A percentile compares a stretch with the other conserved stretches of the same genome.
phyloP scores from a whole-genome alignment of 1,140 invertebrate species.

The Camponotus vicinus region DNA sequence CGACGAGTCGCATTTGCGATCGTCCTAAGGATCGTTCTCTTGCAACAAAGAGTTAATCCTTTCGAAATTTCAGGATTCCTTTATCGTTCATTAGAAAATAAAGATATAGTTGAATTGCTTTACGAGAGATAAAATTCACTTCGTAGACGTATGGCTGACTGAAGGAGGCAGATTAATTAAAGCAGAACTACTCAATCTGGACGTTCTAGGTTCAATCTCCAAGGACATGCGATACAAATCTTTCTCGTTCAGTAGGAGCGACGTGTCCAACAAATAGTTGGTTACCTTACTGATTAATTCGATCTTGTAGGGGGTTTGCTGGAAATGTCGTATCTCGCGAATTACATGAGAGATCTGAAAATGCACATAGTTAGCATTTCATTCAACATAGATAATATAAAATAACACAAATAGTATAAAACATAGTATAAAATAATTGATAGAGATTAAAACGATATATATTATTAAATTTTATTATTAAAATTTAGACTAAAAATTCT shows the following conservation, averaged over 20 bases:
- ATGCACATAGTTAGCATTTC: slow-evolving; percentile 10
- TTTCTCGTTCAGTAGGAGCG: slow-evolving; percentile 92
- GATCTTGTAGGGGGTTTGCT: slow-evolving; percentile 97
- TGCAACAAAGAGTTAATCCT: slow-evolving; percentile 8
- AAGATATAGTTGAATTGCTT: not conserved
- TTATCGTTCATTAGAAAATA: not conserved
- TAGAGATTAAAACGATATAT: too few relatives aligned
- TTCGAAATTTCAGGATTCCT: not conserved
- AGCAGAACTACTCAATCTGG: slow-evolving; percentile 87
- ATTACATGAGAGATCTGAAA: slow-evolving; percentile 97
- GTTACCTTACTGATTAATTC: slow-evolving; percentile 93
- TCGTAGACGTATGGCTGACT: slow-evolving; percentile 69
- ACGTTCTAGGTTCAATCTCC: slow-evolving; percentile 93
- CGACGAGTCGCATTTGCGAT: slow-evolving; percentile 31
- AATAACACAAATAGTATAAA: not conserved
- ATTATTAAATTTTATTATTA: too few relatives aligned
- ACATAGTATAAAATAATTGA: too few relatives aligned
- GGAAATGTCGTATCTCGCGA: slow-evolving; percentile 96
- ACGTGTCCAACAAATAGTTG: slow-evolving; percentile 93
- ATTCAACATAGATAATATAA: not conserved
- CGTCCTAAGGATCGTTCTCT: slow-evolving; percentile 27
- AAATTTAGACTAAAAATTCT: not conserved
- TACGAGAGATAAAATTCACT: slow-evolving; percentile 46
- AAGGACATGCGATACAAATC: slow-evolving; percentile 94
- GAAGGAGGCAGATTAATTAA: slow-evolving; percentile 75